Conservation (phyloP, 2,888 invertebrate genomes). For the Diploptera punctata region DNA sequence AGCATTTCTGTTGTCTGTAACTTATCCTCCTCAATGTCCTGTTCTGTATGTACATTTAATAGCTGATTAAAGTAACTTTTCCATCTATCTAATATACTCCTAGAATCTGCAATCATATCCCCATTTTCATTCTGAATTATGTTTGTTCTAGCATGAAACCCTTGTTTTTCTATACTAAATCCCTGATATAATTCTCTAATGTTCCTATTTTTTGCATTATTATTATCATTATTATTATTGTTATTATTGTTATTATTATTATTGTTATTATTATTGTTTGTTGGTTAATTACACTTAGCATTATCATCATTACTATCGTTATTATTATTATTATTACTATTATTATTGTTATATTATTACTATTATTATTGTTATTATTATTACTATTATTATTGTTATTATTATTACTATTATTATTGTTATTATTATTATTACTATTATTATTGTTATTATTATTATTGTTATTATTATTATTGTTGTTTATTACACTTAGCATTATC, state of each 20-base stretch:
- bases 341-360: neutral
- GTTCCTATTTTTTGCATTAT: no score
- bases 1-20: no score
- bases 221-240: conserved; percentile 8
- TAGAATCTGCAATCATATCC: no score
- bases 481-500: neutral
- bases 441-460: neutral
- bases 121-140: no score
- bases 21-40: no score
- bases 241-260: conserved; percentile 10
- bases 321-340: conserved; percentile 10
- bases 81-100: no score
- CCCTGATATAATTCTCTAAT: no score
- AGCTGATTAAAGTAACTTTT: no score
- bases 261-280: neutral
- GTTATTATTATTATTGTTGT: no score
- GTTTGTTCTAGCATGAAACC: no score
- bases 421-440: conserved; percentile 10
- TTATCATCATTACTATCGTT: neutral
- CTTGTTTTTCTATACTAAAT: no score
- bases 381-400: neutral
- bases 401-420: conserved; percentile 1
- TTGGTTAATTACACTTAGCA: neutral
- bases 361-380: neutral
- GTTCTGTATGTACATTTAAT: no score